Conservation (phyloP, 1,140 invertebrate species). For the Lycorma delicatula region DNA sequence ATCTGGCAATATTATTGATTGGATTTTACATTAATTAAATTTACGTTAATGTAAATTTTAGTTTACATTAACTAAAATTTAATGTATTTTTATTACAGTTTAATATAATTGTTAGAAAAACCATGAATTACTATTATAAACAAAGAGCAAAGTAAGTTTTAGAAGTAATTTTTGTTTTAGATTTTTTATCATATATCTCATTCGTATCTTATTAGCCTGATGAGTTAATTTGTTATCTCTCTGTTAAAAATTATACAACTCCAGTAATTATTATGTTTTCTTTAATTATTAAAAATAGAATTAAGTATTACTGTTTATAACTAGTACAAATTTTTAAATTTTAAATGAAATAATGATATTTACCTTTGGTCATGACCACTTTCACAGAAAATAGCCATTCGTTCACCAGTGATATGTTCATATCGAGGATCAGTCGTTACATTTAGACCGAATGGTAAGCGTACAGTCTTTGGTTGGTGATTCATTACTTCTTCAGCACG, state of each 20-base stretch:
- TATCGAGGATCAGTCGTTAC: slow-evolving; percentile 61
- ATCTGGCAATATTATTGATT: too few species aligned
- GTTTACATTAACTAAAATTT: too few species aligned
- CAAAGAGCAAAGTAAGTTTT: too few species aligned
- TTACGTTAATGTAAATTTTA: too few species aligned
- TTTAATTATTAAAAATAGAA: neutral
- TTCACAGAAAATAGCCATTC: slow-evolving; percentile 78
- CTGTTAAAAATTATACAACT: neutral
- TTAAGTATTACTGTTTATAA: neutral
- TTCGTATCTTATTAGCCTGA: neutral
- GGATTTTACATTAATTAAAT: too few species aligned
- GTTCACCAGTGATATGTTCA: slow-evolving; percentile 67
- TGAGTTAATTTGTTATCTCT: too few species aligned
- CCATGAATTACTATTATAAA: too few species aligned
- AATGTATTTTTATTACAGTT: too few species aligned
- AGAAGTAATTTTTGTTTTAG: too few species aligned
- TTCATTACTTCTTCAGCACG: slow-evolving; percentile 72
- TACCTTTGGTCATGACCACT: slow-evolving; percentile 42
- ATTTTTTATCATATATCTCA: too few species aligned
- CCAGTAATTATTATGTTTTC: neutral
- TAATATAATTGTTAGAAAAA: too few species aligned
- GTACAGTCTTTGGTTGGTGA: slow-evolving; percentile 54
- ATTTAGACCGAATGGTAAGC: slow-evolving; percentile 51
- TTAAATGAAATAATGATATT: neutral
- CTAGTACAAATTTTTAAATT: neutral